Percentiles rank a stretch among this genome's conserved stretches.
These are phyloP conservation scores for Hypotaenidia philippensis DNA, from an alignment of 2,797 vertebrate species.

Conservation along the genomic window DNA sequence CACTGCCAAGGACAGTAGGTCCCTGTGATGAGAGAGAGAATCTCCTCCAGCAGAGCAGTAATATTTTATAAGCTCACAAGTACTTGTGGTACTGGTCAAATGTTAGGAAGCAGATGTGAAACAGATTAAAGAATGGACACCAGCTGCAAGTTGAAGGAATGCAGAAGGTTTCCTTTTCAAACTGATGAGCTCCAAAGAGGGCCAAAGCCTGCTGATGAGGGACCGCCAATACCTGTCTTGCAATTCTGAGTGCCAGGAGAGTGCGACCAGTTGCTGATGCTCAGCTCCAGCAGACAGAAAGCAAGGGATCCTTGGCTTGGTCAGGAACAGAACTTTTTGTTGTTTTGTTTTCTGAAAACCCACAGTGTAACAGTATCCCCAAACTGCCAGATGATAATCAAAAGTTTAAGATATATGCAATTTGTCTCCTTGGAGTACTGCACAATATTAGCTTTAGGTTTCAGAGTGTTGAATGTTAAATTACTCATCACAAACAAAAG, in stretches of 20 bases:
- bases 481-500: constrained; percentile 65
- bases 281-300: background rate
- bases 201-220: background rate
- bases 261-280: background rate
- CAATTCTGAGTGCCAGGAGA: background rate
- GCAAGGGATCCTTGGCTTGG: background rate
- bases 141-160: background rate
- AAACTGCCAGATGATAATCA: background rate
- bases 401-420: background rate
- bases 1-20: background rate
- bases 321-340: background rate
- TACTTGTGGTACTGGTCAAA: background rate
- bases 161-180: background rate
- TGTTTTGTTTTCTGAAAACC: background rate
- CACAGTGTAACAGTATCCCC: background rate
- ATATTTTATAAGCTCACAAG: background rate
- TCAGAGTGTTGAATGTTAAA: constrained; percentile 51
- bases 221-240: background rate
- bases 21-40: background rate
- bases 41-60: background rate
- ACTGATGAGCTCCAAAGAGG: background rate
- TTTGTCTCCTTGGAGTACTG: constrained; percentile 45
- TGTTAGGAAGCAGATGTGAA: background rate
- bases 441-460: constrained; percentile 50
- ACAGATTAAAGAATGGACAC: background rate